Evolutionary conservation across 2,113 vertebrate genomes (phyloP).

Genomic region (Stigmatopora argus): DNA sequence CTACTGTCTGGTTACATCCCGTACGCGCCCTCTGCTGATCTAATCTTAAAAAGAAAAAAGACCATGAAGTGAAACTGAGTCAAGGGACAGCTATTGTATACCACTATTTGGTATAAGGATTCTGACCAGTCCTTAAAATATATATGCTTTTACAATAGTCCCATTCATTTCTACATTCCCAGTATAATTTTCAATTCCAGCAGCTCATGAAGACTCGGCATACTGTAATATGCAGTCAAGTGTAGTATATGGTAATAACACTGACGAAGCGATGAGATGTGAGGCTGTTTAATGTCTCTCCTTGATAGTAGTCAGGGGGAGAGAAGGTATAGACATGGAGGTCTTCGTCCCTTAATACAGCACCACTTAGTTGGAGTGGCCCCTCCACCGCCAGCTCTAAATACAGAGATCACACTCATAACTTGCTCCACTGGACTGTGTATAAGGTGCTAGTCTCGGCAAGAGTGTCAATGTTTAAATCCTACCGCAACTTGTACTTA

Average conservation of each 20-base stretch:
- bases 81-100: neutral
- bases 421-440: neutral
- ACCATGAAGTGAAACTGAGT: conserved; percentile 8
- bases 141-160: neutral
- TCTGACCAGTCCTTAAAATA: neutral
- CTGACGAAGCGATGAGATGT: neutral
- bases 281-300: neutral
- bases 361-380: neutral
- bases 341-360: neutral
- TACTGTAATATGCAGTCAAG: neutral
- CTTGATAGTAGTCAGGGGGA: neutral
- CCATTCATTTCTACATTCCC: neutral
- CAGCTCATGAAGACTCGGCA: neutral
- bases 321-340: neutral
- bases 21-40: conserved; percentile 33
- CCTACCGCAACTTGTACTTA: neutral
- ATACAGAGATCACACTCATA: conserved; percentile 1
- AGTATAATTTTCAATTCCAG: neutral
- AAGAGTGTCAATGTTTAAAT: neutral
- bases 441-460: neutral
- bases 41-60: conserved; percentile 15
- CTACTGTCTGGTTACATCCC: conserved; percentile 23
- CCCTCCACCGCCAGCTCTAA: neutral
- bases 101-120: neutral
- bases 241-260: neutral